These are phyloP conservation scores for Trissolcus basalis DNA, from an alignment of 1,140 invertebrate genomes.

Conservation along the genomic window DNA sequence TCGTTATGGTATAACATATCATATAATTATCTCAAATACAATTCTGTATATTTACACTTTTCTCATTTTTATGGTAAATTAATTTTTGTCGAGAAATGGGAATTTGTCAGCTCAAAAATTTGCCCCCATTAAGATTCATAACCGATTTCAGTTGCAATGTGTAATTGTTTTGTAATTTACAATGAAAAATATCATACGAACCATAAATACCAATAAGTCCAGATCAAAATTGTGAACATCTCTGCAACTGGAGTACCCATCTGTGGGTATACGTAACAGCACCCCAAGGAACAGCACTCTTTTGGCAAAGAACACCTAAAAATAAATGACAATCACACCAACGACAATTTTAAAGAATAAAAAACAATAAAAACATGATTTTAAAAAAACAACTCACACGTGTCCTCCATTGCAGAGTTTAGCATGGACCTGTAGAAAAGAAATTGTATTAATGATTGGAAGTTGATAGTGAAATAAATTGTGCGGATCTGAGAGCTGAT, in stretches of 20 bases:
- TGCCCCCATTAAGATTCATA: too few species aligned
- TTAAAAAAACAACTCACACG: conserved; percentile 64
- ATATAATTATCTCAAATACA: too few species aligned
- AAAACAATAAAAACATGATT: too few species aligned
- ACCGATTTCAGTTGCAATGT: too few species aligned
- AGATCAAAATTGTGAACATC: conserved; percentile 72
- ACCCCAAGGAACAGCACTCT: conserved; percentile 84
- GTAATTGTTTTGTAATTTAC: too few species aligned
- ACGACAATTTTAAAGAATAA: too few species aligned
- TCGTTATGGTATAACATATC: too few species aligned
- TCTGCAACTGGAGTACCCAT: conserved; percentile 73
- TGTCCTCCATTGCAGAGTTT: conserved; percentile 71
- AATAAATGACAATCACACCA: conserved; percentile 29
- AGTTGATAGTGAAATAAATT: not conserved
- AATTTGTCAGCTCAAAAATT: too few species aligned
- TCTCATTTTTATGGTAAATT: too few species aligned
- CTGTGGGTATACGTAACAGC: conserved; percentile 80
- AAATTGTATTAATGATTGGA: not conserved
- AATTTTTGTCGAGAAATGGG: too few species aligned
- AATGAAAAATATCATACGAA: conserved; percentile 49
- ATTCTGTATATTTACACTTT: too few species aligned
- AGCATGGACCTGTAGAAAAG: conserved; percentile 64
- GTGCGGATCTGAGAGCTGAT: conserved; percentile 3
- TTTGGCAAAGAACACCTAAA: conserved; percentile 80
- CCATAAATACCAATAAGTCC: conserved; percentile 74